Evolutionary conservation across 2,888 invertebrate genomes (phyloP), one percentile per base, ranked within the genome.

Genomic region (Limnephilus lunatus): DNA sequence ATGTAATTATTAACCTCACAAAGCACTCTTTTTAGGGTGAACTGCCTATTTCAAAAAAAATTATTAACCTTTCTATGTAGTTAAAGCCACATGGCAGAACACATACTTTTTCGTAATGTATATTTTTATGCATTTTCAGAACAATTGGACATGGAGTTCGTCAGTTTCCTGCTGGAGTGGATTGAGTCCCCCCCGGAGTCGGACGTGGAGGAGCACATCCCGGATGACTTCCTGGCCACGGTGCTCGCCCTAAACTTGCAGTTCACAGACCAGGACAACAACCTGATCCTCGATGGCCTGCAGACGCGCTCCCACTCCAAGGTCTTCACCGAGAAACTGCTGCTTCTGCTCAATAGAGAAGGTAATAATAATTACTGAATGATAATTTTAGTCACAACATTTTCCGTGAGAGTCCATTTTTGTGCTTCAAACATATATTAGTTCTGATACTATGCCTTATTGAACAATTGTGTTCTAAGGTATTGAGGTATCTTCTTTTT

Each of bases 221-320:
- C 98, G 0, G 99, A 99, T 94, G 95, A 98, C 93, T 98, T 99
- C 94, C 96, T 99, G 91, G 98, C 98, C 92, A 95, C 99, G 85
- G 96, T 99, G 85, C 96, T 99, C 80, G 98, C 99, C 0, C 99
- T 98, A 95, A 99, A 99, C 95, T 96, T 99, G 82, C 99, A 99
- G 95, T 99, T 99, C 94, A 95, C 96, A 53, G 96, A 96, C 92
- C 95, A 96, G 15, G 95, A 96, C 12, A 98, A 98, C 91, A 98
- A 98, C 94, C 96, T 98, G 5, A 96, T 98, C 19, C 95, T 98
- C 30, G 97, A 97, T 94, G 97, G 98, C 0, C 95, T 98, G 94
- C 97, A 97, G 94, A 96, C 97, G 90, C 95, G 97, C 93, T 96
- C 97, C 83, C 97, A 97, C 88, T 98, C 98, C 0, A 99, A 99